Evolutionary conservation across 2,888 invertebrate genomes (phyloP).

Genomic region (Caenorhabditis doughertyi): DNA sequence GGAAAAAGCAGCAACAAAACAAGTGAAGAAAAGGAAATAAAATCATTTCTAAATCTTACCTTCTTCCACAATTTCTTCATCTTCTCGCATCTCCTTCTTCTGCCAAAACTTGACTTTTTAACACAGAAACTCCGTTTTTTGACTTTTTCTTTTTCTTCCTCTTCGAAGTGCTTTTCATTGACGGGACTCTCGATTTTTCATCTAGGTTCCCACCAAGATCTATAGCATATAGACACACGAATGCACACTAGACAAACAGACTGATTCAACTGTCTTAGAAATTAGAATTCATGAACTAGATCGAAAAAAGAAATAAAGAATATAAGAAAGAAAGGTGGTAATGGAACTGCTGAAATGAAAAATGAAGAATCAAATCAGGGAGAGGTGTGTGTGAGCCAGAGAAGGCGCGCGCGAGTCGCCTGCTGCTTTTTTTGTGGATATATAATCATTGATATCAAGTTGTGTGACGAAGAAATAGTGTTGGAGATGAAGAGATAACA

Average conservation of each 20-base stretch:
- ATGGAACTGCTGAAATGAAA: not conserved
- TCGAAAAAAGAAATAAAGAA: not conserved
- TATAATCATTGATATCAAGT: slow-evolving; percentile 54
- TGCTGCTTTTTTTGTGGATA: slow-evolving; percentile 43
- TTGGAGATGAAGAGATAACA: slow-evolving; percentile 13
- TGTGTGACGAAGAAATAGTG: slow-evolving; percentile 8
- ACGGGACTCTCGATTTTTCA: slow-evolving; percentile 23
- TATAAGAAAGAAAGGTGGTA: not conserved
- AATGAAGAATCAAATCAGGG: slow-evolving; percentile 20
- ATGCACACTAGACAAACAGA: slow-evolving; percentile 9
- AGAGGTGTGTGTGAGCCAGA: not conserved
- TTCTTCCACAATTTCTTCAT: slow-evolving; percentile 35
- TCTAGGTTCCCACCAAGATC: slow-evolving; percentile 35
- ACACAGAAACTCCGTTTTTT: slow-evolving; percentile 1
- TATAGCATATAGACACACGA: not conserved
- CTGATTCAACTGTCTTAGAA: slow-evolving; percentile 2
- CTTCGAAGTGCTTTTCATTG: slow-evolving; percentile 35
- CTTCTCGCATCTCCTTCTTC: slow-evolving; percentile 19
- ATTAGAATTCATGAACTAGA: slow-evolving; percentile 16
- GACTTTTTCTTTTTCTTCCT: slow-evolving; percentile 28
- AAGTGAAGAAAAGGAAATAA: slow-evolving; percentile 19
- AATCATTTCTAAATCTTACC: slow-evolving; percentile 16
- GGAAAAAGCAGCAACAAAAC: too few relatives aligned
- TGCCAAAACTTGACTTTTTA: not conserved
- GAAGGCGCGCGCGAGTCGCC: not conserved